phyloP scores from a whole-genome alignment of 2,888 invertebrate genomes.

The Adelognathus sp. region DNA sequence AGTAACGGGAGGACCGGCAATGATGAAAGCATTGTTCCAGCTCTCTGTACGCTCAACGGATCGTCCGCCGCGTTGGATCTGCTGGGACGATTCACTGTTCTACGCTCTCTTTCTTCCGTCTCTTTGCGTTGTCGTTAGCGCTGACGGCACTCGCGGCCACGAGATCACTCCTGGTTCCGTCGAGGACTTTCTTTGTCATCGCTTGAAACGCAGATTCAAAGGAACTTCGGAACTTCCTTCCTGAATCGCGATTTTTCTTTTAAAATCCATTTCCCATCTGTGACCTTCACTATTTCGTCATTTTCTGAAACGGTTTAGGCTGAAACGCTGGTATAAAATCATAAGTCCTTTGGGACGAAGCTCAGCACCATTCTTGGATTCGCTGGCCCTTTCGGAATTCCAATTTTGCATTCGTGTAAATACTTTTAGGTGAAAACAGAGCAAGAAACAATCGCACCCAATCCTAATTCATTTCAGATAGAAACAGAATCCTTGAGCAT shows the following conservation, averaged over 20 bases:
- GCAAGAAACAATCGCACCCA: conserved; percentile 12
- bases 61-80: conserved; percentile 50
- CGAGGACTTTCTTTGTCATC: conserved; percentile 52
- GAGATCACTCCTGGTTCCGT: conserved; percentile 54
- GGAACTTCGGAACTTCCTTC: conserved; percentile 25
- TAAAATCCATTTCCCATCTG: background rate
- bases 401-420: no score
- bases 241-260: background rate
- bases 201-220: conserved; percentile 40
- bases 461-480: conserved; percentile 18
- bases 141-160: conserved; percentile 61
- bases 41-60: conserved; percentile 73
- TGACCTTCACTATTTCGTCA: background rate
- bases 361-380: no score
- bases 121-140: conserved; percentile 63
- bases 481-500: background rate
- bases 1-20: conserved; percentile 77
- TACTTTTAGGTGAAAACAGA: conserved; percentile 48
- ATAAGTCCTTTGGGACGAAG: no score
- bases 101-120: conserved; percentile 41
- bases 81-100: conserved; percentile 50
- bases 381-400: no score
- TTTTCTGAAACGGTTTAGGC: no score
- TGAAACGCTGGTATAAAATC: no score
- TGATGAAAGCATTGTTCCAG: conserved; percentile 81